Conservation (phyloP, 2,888 invertebrate species). For the Thera obeliscata region DNA sequence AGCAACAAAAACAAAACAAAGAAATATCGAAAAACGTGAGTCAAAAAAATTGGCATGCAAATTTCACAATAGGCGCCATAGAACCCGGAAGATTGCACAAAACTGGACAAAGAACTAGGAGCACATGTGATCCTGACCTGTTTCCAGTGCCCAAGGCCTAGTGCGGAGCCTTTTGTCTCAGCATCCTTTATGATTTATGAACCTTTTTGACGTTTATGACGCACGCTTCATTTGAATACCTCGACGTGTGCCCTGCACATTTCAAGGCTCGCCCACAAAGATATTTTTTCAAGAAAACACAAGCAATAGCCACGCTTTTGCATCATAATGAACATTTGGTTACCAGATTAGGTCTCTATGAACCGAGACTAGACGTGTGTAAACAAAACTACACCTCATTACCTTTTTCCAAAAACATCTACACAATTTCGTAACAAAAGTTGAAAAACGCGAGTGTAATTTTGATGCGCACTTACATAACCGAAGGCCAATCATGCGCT, state of each 20-base stretch:
- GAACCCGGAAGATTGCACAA: constrained; percentile 82
- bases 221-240: constrained; percentile 80
- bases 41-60: constrained; percentile 76
- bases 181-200: constrained; percentile 80
- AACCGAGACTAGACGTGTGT: constrained; percentile 65
- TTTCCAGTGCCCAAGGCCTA: constrained; percentile 71
- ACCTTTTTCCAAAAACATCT: constrained; percentile 56
- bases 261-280: constrained; percentile 67
- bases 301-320: constrained; percentile 63
- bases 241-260: constrained; percentile 80
- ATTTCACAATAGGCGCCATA: constrained; percentile 62
- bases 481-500: constrained; percentile 56
- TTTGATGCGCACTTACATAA: constrained; percentile 52
- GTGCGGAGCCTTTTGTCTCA: constrained; percentile 70
- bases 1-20: constrained; percentile 54
- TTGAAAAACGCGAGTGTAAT: constrained; percentile 31
- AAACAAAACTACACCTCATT: constrained; percentile 69
- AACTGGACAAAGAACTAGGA: constrained; percentile 62
- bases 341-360: constrained; percentile 81
- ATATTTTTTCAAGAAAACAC: constrained; percentile 68
- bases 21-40: constrained; percentile 47
- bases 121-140: constrained; percentile 84
- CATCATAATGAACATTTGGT: constrained; percentile 83
- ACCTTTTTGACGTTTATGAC: constrained; percentile 80
- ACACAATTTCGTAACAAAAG: constrained; percentile 58